Conservation (phyloP, 2,797 vertebrate species). For the Dipus sagitta region DNA sequence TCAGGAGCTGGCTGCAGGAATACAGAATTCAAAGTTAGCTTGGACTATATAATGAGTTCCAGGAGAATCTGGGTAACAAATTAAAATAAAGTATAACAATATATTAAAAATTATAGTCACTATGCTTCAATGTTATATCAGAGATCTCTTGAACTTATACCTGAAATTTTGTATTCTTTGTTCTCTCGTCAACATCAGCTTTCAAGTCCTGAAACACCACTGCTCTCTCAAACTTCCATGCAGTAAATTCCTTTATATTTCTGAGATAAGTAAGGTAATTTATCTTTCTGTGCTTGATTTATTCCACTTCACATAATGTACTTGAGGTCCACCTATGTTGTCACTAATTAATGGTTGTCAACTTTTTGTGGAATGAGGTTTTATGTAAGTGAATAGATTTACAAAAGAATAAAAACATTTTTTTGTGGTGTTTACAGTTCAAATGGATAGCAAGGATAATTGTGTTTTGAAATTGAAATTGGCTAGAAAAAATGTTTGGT, state of each 20-base stretch:
- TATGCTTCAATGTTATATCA: background rate
- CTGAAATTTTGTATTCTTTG: background rate
- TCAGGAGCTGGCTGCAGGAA: background rate
- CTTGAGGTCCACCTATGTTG: background rate
- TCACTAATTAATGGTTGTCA: background rate
- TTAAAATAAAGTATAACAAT: background rate
- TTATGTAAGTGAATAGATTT: background rate
- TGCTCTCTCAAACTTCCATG: background rate
- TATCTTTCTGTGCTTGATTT: background rate
- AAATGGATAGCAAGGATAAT: background rate
- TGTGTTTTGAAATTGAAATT: background rate
- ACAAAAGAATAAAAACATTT: background rate
- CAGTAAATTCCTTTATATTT: background rate
- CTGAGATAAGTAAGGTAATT: background rate
- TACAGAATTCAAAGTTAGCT: background rate
- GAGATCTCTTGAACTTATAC: background rate
- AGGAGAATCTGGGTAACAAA: background rate
- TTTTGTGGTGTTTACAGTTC: conserved; percentile 9
- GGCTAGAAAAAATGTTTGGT: background rate
- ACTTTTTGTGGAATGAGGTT: background rate
- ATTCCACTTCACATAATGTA: background rate
- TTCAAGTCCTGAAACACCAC: background rate
- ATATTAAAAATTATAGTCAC: background rate
- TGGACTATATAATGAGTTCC: background rate
- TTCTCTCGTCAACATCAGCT: background rate